These are phyloP conservation scores for Epinephelus coioides DNA, from an alignment of 2,797 vertebrate species.

Conservation along the genomic window DNA sequence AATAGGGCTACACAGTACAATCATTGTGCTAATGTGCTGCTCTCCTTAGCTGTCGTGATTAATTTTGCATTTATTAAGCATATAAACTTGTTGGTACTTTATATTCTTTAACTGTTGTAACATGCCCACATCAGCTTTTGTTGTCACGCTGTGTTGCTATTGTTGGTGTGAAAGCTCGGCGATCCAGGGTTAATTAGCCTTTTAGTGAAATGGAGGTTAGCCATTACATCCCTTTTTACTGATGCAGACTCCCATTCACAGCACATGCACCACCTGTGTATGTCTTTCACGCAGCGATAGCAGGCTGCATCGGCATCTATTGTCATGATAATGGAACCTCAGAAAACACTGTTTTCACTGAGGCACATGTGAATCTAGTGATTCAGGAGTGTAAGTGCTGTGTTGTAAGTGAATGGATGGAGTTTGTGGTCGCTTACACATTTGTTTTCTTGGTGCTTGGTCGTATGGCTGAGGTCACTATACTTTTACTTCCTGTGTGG, in stretches of 20 bases:
- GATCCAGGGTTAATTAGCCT: constrained; percentile 28
- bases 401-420: constrained; percentile 1
- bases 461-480: not conserved
- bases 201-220: constrained; percentile 10
- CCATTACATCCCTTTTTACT: constrained; percentile 13
- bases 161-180: not conserved
- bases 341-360: constrained; percentile 26
- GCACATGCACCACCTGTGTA: constrained; percentile 24
- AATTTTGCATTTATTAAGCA: not conserved
- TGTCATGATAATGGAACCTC: constrained; percentile 48
- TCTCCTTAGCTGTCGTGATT: not conserved
- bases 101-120: not conserved
- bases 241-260: constrained; percentile 21
- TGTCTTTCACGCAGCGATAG: constrained; percentile 18
- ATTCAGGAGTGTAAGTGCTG: not conserved
- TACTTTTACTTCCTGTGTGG: not conserved
- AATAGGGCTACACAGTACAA: too few relatives aligned
- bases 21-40: not conserved
- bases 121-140: not conserved
- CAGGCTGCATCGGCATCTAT: constrained; percentile 11
- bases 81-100: not conserved
- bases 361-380: not conserved
- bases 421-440: not conserved
- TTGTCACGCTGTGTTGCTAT: not conserved
- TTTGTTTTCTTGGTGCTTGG: not conserved